These are phyloP conservation scores for Gryon sp. DNA, from an alignment of 1,140 invertebrate species.

Conservation along the genomic window DNA sequence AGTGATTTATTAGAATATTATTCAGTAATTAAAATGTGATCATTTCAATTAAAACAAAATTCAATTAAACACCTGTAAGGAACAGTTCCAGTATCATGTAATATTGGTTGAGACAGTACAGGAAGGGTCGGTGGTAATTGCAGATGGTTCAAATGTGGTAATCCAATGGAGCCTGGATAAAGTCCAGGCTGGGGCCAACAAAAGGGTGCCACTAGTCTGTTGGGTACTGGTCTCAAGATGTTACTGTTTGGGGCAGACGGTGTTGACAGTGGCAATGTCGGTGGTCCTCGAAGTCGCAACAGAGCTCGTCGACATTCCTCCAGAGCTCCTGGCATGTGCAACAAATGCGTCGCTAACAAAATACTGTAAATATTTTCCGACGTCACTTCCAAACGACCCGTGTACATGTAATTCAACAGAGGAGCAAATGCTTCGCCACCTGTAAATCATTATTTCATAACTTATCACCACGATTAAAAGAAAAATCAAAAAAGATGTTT, in stretches of 20 bases:
- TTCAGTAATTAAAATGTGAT: not conserved
- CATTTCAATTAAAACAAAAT: not conserved
- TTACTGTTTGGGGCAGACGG: constrained; percentile 70
- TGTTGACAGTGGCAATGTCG: constrained; percentile 75
- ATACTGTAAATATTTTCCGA: constrained; percentile 87
- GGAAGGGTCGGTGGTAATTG: constrained; percentile 67
- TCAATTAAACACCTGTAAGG: constrained; percentile 46
- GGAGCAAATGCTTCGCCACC: constrained; percentile 85
- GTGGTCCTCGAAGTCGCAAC: constrained; percentile 70
- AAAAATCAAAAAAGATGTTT: too few species aligned
- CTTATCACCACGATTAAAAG: too few species aligned
- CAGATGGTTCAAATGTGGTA: constrained; percentile 70
- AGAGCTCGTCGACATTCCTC: constrained; percentile 83
- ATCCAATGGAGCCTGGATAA: constrained; percentile 61
- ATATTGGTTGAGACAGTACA: constrained; percentile 50
- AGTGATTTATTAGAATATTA: not conserved
- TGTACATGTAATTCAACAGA: constrained; percentile 88
- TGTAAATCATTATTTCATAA: constrained; percentile 34
- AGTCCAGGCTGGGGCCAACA: constrained; percentile 71
- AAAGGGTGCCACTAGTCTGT: constrained; percentile 70
- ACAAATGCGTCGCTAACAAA: constrained; percentile 85
- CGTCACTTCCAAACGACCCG: constrained; percentile 85
- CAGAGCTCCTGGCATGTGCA: constrained; percentile 87
- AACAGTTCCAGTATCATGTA: constrained; percentile 59
- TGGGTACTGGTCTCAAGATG: constrained; percentile 75